Evolutionary conservation across 35 echinoderm and acorn worm genomes (phyloP).

Genomic region (Stichopus chloronotus): DNA sequence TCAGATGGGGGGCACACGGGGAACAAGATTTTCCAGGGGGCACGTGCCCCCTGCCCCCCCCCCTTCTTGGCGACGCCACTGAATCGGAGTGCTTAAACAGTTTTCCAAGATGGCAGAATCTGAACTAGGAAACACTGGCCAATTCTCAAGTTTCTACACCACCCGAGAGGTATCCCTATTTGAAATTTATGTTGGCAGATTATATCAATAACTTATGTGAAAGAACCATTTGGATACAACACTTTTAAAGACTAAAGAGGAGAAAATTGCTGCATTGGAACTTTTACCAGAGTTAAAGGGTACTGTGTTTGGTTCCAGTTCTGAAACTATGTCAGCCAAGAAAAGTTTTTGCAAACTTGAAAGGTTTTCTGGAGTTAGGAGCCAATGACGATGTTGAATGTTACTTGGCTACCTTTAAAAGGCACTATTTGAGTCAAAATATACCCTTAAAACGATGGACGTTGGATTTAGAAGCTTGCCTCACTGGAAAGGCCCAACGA

Average conservation of each 20-base stretch:
- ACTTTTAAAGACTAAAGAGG: conserved; percentile 44
- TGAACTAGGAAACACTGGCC: neutral
- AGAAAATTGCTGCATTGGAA: conserved; percentile 23
- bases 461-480: conserved; percentile 6
- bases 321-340: neutral
- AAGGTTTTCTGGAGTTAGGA: neutral
- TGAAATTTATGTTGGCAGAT: conserved; percentile 52
- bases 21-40: no score
- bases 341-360: neutral
- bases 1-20: no score
- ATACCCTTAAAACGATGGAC: conserved; percentile 18
- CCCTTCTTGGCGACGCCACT: no score
- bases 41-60: no score
- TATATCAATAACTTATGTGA: conserved; percentile 47
- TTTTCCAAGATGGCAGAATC: neutral
- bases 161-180: neutral
- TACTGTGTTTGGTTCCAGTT: neutral
- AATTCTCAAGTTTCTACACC: conserved; percentile 9
- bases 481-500: conserved; percentile 27
- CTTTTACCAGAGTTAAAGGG: conserved; percentile 20
- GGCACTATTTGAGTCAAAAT: conserved; percentile 22
- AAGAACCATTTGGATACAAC: conserved; percentile 10
- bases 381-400: conserved; percentile 15
- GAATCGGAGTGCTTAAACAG: no score
- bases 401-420: conserved; percentile 39